phyloP scores from a whole-genome alignment of 2,797 vertebrate species.

The Peromyscus nudipes region DNA sequence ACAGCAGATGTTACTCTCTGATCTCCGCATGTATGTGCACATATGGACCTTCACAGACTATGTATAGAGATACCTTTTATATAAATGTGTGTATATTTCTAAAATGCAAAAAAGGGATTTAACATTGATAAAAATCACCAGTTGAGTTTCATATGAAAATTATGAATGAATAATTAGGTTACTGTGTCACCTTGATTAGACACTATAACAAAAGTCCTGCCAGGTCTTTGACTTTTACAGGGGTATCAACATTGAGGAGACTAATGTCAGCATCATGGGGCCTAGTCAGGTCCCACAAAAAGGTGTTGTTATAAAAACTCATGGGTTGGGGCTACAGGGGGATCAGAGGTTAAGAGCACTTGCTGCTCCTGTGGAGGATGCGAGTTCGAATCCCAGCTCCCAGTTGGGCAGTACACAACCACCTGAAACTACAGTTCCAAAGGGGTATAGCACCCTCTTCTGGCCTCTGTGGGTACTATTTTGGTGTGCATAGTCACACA shows the following conservation, averaged over 20 bases:
- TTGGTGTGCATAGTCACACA: not conserved
- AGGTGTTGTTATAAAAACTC: not conserved
- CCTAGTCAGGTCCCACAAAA: not conserved
- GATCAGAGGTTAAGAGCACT: not conserved
- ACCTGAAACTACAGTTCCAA: not conserved
- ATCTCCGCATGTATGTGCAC: not conserved
- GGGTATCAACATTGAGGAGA: not conserved
- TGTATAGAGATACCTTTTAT: not conserved
- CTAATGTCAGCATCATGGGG: not conserved
- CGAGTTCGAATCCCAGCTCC: not conserved
- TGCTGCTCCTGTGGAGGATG: not conserved
- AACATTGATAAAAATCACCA: not conserved
- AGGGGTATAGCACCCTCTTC: not conserved
- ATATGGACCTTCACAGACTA: not conserved
- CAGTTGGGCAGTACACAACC: not conserved
- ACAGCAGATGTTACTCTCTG: not conserved
- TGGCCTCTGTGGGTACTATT: not conserved
- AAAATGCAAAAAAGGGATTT: not conserved
- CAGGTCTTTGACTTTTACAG: not conserved
- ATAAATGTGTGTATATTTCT: not conserved
- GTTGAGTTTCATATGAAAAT: not conserved
- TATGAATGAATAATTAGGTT: not conserved
- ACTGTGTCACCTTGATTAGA: not conserved
- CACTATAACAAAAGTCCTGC: not conserved
- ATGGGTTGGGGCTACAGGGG: not conserved